These are phyloP conservation scores for Forficula auricularia DNA, from an alignment of 1,140 invertebrate genomes.

Conservation along the genomic window DNA sequence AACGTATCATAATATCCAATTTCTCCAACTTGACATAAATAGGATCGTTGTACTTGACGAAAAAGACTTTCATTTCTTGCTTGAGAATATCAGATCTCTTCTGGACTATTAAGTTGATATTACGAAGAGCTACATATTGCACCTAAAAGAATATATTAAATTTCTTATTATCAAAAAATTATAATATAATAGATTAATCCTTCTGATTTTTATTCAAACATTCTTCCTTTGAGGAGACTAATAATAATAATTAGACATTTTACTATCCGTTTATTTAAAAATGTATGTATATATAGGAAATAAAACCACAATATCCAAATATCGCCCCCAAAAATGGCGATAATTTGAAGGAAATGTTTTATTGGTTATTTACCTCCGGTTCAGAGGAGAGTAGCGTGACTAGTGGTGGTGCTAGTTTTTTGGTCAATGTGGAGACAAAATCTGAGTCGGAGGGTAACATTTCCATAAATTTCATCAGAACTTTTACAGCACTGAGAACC, in stretches of 20 bases:
- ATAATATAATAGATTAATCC: too few relatives aligned
- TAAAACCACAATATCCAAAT: too few relatives aligned
- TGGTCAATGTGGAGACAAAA: slow-evolving; percentile 83
- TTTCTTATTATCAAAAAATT: too few relatives aligned
- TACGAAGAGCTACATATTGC: slow-evolving; percentile 94
- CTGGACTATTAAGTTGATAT: slow-evolving; percentile 98
- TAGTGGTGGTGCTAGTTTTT: slow-evolving; percentile 95
- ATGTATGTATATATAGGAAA: too few relatives aligned
- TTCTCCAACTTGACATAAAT: slow-evolving; percentile 99
- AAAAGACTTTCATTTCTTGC: slow-evolving; percentile 99
- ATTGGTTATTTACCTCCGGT: slow-evolving; percentile 49
- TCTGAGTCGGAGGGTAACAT: slow-evolving; percentile 86
- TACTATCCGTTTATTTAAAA: too few relatives aligned
- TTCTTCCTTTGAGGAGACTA: too few relatives aligned
- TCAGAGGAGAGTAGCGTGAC: slow-evolving; percentile 95
- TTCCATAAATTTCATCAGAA: slow-evolving; percentile 80
- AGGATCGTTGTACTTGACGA: slow-evolving; percentile 99
- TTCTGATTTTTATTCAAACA: too few relatives aligned
- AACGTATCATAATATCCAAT: slow-evolving; percentile 96
- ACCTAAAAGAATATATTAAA: slow-evolving; percentile 29
- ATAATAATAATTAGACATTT: too few relatives aligned
- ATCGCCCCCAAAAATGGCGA: too few relatives aligned
- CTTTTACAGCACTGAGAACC: slow-evolving; percentile 96
- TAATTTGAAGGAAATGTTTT: too few relatives aligned
- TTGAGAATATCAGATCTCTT: slow-evolving; percentile 98